Percentiles rank a stretch among this genome's conserved stretches.
These are phyloP conservation scores for Podocnemis expansa DNA, from an alignment of 2,113 vertebrate species.

Conservation along the genomic window DNA sequence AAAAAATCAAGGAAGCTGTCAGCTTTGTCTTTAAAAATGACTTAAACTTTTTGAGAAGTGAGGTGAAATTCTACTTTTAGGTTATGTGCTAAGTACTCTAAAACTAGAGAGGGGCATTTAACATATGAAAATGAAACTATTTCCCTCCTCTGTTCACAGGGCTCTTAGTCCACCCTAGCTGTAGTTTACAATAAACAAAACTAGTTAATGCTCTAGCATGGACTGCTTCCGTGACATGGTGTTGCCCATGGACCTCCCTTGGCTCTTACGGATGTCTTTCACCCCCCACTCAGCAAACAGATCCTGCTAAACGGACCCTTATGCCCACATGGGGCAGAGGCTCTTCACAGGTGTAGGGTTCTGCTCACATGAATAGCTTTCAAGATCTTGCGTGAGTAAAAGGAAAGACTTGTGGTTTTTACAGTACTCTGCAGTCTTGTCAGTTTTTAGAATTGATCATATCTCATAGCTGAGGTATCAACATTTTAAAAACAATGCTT, in stretches of 20 bases:
- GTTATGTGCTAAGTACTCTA: not conserved
- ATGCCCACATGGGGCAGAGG: fast-evolving
- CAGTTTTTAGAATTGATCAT: not conserved
- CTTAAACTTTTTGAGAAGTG: not conserved
- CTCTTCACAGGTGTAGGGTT: not conserved
- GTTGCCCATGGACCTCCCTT: not conserved
- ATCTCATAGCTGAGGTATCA: too few relatives aligned
- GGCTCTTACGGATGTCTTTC: not conserved
- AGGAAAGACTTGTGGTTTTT: not conserved
- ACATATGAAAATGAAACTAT: not conserved
- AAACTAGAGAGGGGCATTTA: not conserved
- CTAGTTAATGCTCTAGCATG: not conserved
- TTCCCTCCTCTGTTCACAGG: not conserved
- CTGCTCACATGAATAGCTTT: not conserved
- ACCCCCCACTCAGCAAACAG: not conserved
- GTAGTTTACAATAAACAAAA: not conserved
- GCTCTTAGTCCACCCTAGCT: not conserved
- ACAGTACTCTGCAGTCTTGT: not conserved
- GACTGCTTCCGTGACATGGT: fast-evolving
- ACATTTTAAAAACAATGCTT: not conserved
- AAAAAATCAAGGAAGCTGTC: not conserved
- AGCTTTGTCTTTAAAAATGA: not conserved
- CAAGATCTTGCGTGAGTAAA: not conserved
- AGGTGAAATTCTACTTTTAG: not conserved
- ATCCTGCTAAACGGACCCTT: not conserved